Conservation (phyloP, 1,140 invertebrate species). For the Monochamus saltuarius region DNA sequence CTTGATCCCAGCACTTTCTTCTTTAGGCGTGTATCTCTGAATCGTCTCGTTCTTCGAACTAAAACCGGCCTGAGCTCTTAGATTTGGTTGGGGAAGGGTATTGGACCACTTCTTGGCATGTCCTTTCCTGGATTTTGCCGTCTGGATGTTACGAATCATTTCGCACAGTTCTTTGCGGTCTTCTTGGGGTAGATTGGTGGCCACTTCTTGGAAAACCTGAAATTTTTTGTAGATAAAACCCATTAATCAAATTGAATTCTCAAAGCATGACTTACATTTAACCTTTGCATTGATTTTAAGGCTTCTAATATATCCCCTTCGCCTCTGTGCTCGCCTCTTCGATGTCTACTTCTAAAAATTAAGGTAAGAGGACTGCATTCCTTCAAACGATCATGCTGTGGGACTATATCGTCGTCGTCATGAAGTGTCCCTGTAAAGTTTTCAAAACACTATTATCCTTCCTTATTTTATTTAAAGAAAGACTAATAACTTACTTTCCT, state of each 20-base stretch:
- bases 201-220: constrained; percentile 46
- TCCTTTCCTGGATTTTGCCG: constrained; percentile 27
- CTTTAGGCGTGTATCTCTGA: constrained; percentile 45
- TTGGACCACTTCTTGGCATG: constrained; percentile 38
- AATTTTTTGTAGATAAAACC: neutral
- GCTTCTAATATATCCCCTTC: constrained; percentile 45
- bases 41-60: constrained; percentile 20
- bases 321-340: constrained; percentile 45
- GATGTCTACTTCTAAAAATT: constrained; percentile 34
- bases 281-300: constrained; percentile 45
- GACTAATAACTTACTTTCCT: constrained; percentile 34
- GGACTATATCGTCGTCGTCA: constrained; percentile 20
- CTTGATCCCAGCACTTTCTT: constrained; percentile 44
- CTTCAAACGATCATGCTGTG: constrained; percentile 41
- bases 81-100: constrained; percentile 33
- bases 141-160: constrained; percentile 40
- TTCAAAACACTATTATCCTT: too few relatives aligned
- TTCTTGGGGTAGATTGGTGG: constrained; percentile 38
- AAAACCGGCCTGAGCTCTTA: constrained; percentile 11
- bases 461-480: too few relatives aligned
- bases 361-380: constrained; percentile 41
- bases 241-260: too few relatives aligned
- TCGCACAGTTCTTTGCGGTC: constrained; percentile 43
- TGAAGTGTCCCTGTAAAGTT: constrained; percentile 9
- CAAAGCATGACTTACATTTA: constrained; percentile 39